Percentiles rank a stretch among this genome's conserved stretches.
Evolutionary conservation across 2,113 vertebrate species (phyloP).

Genomic region (Sarotherodon lohbergeri): DNA sequence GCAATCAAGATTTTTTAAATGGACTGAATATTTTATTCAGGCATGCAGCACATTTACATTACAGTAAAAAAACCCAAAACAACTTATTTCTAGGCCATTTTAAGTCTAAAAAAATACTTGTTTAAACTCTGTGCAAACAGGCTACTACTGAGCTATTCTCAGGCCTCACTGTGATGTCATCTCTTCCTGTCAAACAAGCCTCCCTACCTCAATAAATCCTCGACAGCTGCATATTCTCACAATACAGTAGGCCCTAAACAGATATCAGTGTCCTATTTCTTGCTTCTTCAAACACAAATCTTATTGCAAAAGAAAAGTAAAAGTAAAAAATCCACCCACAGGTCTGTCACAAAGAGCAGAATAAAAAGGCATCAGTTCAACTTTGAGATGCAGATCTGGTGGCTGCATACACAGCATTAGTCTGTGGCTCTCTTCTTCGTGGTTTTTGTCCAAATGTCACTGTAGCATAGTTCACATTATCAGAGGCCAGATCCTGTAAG

Average conservation of each 20-base stretch:
- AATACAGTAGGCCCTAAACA: fast-evolving
- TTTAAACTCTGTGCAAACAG: not conserved
- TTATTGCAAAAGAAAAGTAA: not conserved
- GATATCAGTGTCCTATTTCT: not conserved
- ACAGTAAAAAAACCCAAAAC: fast-evolving
- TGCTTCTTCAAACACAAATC: not conserved
- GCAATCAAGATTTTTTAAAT: not conserved
- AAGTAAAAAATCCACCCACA: not conserved
- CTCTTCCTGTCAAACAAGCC: not conserved
- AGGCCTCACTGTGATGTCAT: not conserved
- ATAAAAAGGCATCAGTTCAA: not conserved
- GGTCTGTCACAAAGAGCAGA: not conserved
- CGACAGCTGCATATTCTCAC: not conserved
- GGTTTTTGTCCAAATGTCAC: not conserved
- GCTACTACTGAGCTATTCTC: not conserved
- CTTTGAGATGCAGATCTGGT: not conserved
- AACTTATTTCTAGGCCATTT: not conserved
- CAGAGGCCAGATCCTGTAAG: not conserved
- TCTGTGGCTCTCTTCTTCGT: not conserved
- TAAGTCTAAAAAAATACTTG: not conserved
- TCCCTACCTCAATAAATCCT: fast-evolving
- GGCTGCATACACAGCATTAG: not conserved
- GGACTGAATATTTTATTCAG: not conserved
- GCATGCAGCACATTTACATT: not conserved
- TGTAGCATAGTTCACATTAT: not conserved